Base-by-base conservation (phyloP, 2,888 invertebrate genomes). In the Hydraecia micacea region DNA sequence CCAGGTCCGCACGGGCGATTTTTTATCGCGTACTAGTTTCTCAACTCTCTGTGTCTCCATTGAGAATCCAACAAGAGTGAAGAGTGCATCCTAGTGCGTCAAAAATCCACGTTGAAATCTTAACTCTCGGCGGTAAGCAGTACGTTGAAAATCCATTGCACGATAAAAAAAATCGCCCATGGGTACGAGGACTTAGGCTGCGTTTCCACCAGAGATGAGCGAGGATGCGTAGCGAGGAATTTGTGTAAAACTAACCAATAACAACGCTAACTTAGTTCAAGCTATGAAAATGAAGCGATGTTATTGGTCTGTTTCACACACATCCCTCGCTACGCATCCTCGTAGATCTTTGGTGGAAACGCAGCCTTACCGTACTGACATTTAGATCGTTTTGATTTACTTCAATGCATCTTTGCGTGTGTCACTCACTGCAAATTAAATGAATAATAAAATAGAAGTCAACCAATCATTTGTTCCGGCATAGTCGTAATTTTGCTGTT, bases 391-490 rank as follows among this genome's bases (percentile, higher is more conserved):
- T 52, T 75, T 42, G 0, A 52, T 42, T 73, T 46, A 72, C n/a
- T 42, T 36, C 18, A 36, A 60, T 28, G 39, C 13, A 46, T 28
- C 21, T 73, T 25, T 18, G 32, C 39, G 9, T 39, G 28, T 71
- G 60, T 75, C 69, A 67, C 11, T 72, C 65, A 68, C 52, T 32
- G 39, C 49, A 75, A 63, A 71, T 76, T 39, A 74, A 81, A 74
- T 52, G 21, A 69, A 52, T 70, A 73, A 68, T 60, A 71, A 46
- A 70, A 66, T 39, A 67, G 32, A 71, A 60, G 46, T 72, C 36
- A 69, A 74, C 36, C 52, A 21, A 65, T 77, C 21, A 63, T 76
- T 73, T 73, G 80, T 84, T 81, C 74, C 60, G 76, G 55, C 49
- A 69, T 28, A 28, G 49, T 68, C 52, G 68, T 80, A 46, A 79